Base-by-base conservation (phyloP, 1,140 invertebrate species). In the Drosophila malerkotliana region DNA sequence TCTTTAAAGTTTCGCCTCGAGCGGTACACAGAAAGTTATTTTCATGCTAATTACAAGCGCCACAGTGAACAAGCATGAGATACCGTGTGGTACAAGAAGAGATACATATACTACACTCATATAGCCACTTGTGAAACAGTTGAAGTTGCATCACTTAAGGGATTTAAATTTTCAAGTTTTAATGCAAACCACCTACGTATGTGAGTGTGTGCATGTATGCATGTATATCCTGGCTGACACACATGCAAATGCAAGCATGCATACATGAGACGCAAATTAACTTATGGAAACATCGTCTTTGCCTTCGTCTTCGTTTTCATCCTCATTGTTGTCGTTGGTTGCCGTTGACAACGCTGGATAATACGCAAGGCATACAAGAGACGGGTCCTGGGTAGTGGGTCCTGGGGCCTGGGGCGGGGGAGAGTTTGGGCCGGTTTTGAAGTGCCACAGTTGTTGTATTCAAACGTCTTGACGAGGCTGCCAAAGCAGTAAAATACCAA, bases 131-230 rank as follows among this genome's bases (percentile, higher is more conserved):
- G 61, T 45, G 49, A 37, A 37, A 59, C 68, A 63, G 60, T 64
- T 85, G 63, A 81, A 87, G 82, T 75, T 85, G 56, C 69, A 58
- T 64, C 66, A 81, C 82, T 85, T 82, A 59, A 55, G 82, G 82
- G 78, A 82, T 82, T 85, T 85, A 87, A 85, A 87, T 82, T 87
- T 87, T 75, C 77, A 81, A 85, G 82, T 85, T 85, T 87, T 85
- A 85, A 85, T 85, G 82, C 74, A 85, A 85, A 87, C 81, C 47
- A 45, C 44, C 72, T 47, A 80, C 56, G 37, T 26, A 44, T 32
- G 10, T 47, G 37, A 24, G 37, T 26, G 37, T 54, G 56, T 56
- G 28, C 24, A 9, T 47, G 44, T 24, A 45, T 28, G 26, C 5
- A 51, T 8, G 9, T 37, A 47, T 47, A 21, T 30, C 15, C 55